Base-by-base conservation (phyloP, 2,797 vertebrate species). In the Pseudomugil gertrudae region DNA sequence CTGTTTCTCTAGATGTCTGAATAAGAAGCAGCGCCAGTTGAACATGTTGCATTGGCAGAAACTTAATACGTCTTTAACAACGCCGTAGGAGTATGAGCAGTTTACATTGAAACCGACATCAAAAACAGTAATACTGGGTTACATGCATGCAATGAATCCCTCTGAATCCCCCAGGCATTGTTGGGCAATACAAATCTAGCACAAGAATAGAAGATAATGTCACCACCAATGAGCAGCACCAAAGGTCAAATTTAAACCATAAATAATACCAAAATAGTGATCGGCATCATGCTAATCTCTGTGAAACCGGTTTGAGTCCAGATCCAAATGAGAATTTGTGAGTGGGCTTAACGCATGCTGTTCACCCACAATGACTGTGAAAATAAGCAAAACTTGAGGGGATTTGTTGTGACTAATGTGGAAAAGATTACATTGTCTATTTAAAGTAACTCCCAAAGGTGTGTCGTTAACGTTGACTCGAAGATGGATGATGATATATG, bases 121-220 rank as follows among this genome's bases (percentile, higher is more conserved):
- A 60, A 33, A 64, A 65, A 33, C 33, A 14, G 35, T 40, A 7
- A 56, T 60, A 54, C 38, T 62, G 48, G 62, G 59, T 70, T 69
- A 47, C 58, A 66, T 21, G 50, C 0, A n/a, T 56, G 63, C 47
- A 38, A 10, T 43, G 47, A 36, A 3, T 76, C 58, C 67, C 68
- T 53, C 55, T 43, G 47, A 36, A 3, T 76, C 58, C 67, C 68
- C 52, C 55, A 45, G 61, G 62, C 33, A 36, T 68, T 40, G 26
- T 74, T 68, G 56, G 15, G 8, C 27, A 54, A 64, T 72, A 57
- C 51, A 32, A 68, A 63, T 35, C 65, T 47, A 47, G 60, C 48
- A 47, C 65, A 54, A 58, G 54, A 40, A 63, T 26, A 35, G 32
- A 43, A 26, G 38, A 21, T 15, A 36, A 10, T 57, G 26, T 30